Base-by-base conservation (phyloP, 53 echinoderm and acorn worm species). In the Patiria pectinifera region DNA sequence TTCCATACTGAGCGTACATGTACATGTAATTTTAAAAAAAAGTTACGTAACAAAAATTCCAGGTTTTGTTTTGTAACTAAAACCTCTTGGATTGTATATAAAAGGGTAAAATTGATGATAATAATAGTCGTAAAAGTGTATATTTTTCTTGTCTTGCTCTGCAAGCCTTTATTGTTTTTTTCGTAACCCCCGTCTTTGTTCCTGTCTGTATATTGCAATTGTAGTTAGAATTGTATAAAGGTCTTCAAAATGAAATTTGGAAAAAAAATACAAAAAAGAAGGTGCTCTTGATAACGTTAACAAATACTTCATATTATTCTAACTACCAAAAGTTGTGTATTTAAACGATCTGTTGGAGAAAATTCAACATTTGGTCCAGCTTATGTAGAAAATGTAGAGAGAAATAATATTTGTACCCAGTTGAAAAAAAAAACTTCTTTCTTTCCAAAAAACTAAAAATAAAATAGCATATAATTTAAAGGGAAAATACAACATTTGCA, bases 131-230 rank as follows among this genome's bases (percentile, higher is more conserved):
- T 21, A 77, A 47, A 60, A 81, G 53, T 82, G 69, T 71, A 70
- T 83, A 83, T 83, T 82, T 91, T 91, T 71, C 61, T 83, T 53
- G 53, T 53, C 53, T 23, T 80, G 89, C 69, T 78, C 69, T 78
- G 69, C 82, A 18, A 44, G 82, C 16, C 19, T 46, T 59, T 19
- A 44, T 47, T 19, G 59, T 44, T 90, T 13, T 23, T 74, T 74
- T 18, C 21, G 24, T 24, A 74, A 24, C 9, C 24, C 74, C 74
- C 1, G 13, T 69, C 22, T 91, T 53, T 59, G 49, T 71, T 13
- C 71, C 22, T 48, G 69, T 71, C 3, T 85, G 86, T 86, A 74
- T 74, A 74, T 74, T 86, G 75, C 47, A 35, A 14, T 78, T 45
- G 46, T 78, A 78, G 74, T 11, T 78, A 45, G 10, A 74, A 24